These are phyloP conservation scores for Nansenia antarctica DNA, from an alignment of 2,113 vertebrate species.

Conservation along the genomic window DNA sequence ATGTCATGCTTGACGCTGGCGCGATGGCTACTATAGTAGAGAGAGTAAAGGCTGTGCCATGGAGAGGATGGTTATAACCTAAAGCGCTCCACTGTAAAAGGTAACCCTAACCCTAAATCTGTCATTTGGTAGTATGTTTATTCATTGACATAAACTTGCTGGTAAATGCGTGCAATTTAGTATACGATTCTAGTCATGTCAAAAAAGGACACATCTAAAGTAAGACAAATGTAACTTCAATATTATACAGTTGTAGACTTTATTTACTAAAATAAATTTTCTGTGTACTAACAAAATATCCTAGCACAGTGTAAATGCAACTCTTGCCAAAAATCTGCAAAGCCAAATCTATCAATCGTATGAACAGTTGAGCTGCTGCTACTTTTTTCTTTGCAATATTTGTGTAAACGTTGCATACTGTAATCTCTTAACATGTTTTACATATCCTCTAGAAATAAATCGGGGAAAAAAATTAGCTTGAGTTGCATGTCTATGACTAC, in stretches of 20 bases:
- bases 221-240: constrained; percentile 70
- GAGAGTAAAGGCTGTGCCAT: constrained; percentile 94
- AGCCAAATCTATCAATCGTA: constrained; percentile 72
- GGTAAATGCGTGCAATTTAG: constrained; percentile 83
- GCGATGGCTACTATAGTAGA: constrained; percentile 91
- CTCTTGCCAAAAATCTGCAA: constrained; percentile 77
- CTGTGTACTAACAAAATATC: constrained; percentile 75
- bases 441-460: constrained; percentile 53
- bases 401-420: constrained; percentile 65
- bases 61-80: constrained; percentile 95
- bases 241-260: constrained; percentile 67
- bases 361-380: constrained; percentile 74
- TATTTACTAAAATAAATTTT: constrained; percentile 73
- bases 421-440: constrained; percentile 62
- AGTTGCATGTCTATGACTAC: constrained; percentile 78
- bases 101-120: constrained; percentile 96
- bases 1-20: constrained; percentile 83
- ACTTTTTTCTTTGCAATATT: constrained; percentile 72
- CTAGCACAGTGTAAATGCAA: constrained; percentile 77
- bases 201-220: constrained; percentile 65
- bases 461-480: constrained; percentile 62
- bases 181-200: constrained; percentile 69
- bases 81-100: constrained; percentile 95
- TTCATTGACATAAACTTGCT: constrained; percentile 82
- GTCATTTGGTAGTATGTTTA: constrained; percentile 90